Evolutionary conservation across 2,888 invertebrate genomes (phyloP).

Genomic region (Sycophila texana): DNA sequence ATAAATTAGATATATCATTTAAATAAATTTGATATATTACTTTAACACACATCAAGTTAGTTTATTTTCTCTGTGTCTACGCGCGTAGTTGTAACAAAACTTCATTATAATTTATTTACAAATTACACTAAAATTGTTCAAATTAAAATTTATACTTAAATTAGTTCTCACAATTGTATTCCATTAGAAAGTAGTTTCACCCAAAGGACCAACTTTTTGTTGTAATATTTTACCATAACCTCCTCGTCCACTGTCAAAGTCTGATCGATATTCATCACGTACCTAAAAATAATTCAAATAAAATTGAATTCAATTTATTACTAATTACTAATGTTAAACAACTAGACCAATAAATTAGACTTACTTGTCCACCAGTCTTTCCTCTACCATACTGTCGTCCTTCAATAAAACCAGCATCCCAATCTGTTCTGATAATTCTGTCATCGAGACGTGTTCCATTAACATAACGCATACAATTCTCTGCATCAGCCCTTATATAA

Average conservation of each 20-base stretch:
- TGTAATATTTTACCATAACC: conserved; percentile 97
- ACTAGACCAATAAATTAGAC: conserved; percentile 16
- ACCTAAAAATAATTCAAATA: conserved; percentile 79
- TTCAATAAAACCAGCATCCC: conserved; percentile 99
- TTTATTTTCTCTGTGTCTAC: too few relatives aligned
- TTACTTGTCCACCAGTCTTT: conserved; percentile 96
- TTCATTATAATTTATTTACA: conserved; percentile 34
- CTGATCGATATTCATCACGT: conserved; percentile 97
- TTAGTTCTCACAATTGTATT: not conserved
- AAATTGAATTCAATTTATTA: not conserved
- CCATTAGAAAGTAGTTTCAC: conserved; percentile 38
- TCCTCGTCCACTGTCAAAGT: conserved; percentile 97
- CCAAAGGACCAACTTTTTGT: conserved; percentile 81
- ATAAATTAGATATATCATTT: too few relatives aligned
- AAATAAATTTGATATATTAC: too few relatives aligned
- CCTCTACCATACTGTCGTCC: conserved; percentile 99
- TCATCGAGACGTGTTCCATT: conserved; percentile 98
- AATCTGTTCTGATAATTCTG: conserved; percentile 96
- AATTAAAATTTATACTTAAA: conserved; percentile 18
- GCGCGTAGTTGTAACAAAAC: not conserved
- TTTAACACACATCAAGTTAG: too few relatives aligned
- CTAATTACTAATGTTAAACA: conserved; percentile 11
- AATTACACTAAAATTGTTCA: not conserved
- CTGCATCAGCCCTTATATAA: conserved; percentile 85
- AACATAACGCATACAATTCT: conserved; percentile 91